Evolutionary conservation across 2,888 invertebrate genomes (phyloP).

Genomic region (Monopis laevigella): DNA sequence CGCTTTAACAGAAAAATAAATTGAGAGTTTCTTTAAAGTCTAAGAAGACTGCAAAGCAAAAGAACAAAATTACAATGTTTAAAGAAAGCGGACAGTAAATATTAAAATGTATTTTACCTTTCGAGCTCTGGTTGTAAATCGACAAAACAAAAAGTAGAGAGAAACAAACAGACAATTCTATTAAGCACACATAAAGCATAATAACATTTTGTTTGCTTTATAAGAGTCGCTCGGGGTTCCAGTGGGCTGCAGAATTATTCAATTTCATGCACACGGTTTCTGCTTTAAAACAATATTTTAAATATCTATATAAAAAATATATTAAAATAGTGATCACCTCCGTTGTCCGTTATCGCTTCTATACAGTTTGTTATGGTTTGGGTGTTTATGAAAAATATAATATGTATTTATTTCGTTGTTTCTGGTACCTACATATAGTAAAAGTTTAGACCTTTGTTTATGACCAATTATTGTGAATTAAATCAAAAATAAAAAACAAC

Average conservation of each 20-base stretch:
- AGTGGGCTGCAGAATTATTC: slow-evolving; percentile 6
- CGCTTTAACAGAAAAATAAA: not conserved
- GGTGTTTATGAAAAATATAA: too few relatives aligned
- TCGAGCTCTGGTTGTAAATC: slow-evolving; percentile 18
- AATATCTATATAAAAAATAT: too few relatives aligned
- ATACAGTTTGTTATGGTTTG: too few relatives aligned
- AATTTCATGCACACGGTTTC: slow-evolving; percentile 9
- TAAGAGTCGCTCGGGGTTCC: not conserved
- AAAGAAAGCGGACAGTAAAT: slow-evolving; percentile 1
- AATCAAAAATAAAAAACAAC: too few relatives aligned
- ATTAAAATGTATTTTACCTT: not conserved
- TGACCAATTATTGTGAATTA: too few relatives aligned
- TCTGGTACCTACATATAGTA: too few relatives aligned
- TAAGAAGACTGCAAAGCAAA: slow-evolving; percentile 6
- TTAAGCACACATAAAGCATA: slow-evolving; percentile 26
- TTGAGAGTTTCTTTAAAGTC: not conserved
- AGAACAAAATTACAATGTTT: not conserved
- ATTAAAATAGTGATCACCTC: too few relatives aligned
- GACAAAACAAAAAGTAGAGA: slow-evolving; percentile 29
- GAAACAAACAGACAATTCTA: slow-evolving; percentile 47
- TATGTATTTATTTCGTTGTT: too few relatives aligned
- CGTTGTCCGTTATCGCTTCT: too few relatives aligned
- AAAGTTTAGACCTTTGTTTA: too few relatives aligned
- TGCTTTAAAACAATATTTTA: not conserved
- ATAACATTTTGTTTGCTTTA: slow-evolving; percentile 11